phyloP scores from a whole-genome alignment of 1,140 invertebrate species.

The Aphidius gifuensis region DNA sequence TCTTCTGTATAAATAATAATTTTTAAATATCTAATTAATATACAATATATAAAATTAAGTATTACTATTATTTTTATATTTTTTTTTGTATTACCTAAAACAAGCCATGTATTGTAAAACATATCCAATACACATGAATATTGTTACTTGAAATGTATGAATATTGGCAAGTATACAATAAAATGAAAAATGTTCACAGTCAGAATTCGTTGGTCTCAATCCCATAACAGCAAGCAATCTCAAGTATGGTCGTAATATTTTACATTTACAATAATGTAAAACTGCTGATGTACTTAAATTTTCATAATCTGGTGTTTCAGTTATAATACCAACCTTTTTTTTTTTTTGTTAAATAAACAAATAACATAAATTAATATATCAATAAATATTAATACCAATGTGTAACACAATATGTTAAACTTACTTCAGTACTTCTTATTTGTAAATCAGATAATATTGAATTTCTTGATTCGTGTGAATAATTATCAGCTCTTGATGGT shows the following conservation, averaged over 20 bases:
- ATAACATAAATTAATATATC: neutral
- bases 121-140: conserved; percentile 68
- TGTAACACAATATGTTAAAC: conserved; percentile 8
- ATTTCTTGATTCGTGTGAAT: conserved; percentile 30
- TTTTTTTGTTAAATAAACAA: neutral
- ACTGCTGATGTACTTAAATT: conserved; percentile 69
- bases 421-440: conserved; percentile 50
- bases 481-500: no score
- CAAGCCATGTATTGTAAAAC: conserved; percentile 73
- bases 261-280: conserved; percentile 73
- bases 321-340: conserved; percentile 62
- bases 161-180: conserved; percentile 62
- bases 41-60: neutral
- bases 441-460: conserved; percentile 47
- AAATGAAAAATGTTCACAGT: conserved; percentile 59
- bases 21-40: conserved; percentile 6
- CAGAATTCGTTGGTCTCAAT: conserved; percentile 65
- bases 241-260: conserved; percentile 74
- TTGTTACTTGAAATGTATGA: conserved; percentile 66
- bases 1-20: conserved; percentile 54
- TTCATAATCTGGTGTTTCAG: conserved; percentile 64
- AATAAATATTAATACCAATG: neutral
- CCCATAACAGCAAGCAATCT: conserved; percentile 70
- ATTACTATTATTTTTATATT: no score
- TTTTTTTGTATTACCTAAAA: conserved; percentile 59